Conservation (phyloP, 2,113 vertebrate genomes). For the Ia io region DNA sequence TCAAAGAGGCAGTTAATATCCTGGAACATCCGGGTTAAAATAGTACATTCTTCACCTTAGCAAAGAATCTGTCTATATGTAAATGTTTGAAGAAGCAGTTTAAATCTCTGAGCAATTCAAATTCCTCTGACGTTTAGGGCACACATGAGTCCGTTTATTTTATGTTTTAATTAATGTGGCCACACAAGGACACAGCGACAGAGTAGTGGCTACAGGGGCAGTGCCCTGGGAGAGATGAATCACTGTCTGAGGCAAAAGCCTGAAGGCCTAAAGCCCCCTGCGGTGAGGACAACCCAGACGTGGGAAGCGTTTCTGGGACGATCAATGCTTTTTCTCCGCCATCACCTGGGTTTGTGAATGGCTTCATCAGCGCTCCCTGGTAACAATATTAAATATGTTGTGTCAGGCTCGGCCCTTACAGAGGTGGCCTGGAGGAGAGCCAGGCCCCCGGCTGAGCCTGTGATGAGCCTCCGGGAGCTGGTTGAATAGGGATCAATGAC, state of each 20-base stretch:
- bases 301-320: neutral
- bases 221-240: neutral
- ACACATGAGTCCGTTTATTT: neutral
- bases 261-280: neutral
- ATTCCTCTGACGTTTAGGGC: neutral
- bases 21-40: neutral
- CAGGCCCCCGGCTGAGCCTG: neutral
- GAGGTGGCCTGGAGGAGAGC: neutral
- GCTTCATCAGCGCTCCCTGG: neutral
- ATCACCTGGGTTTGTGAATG: neutral
- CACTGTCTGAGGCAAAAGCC: neutral
- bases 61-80: neutral
- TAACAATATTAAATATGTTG: neutral
- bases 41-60: neutral
- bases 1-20: neutral
- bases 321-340: neutral
- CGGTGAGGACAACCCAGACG: neutral
- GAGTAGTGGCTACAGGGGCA: neutral
- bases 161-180: neutral
- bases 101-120: neutral
- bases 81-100: neutral
- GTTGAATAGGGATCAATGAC: neutral
- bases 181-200: neutral
- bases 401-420: neutral
- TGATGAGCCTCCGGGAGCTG: neutral